Conservation (phyloP, 2,113 vertebrate genomes). For the Aphelocoma coerulescens region DNA sequence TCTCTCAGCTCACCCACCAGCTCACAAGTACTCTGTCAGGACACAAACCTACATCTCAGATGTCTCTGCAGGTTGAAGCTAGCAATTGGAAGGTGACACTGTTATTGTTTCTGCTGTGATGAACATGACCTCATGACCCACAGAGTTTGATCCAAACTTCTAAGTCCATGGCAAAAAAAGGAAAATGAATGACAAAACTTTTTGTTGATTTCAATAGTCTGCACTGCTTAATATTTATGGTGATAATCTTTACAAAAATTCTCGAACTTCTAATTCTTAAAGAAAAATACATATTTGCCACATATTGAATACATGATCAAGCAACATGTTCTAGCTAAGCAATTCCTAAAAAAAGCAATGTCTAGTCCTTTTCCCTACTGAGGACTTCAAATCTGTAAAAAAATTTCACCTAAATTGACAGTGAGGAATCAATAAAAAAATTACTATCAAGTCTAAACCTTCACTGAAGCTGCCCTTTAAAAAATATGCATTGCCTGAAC, state of each 20-base stretch:
- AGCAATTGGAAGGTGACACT: neutral
- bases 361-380: neutral
- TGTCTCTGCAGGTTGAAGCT: neutral
- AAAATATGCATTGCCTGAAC: neutral
- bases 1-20: neutral
- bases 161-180: neutral
- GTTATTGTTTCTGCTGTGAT: neutral
- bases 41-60: neutral
- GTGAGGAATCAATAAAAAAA: neutral
- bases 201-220: neutral
- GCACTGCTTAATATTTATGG: neutral
- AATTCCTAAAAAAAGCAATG: neutral
- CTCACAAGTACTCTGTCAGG: neutral
- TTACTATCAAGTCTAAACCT: neutral
- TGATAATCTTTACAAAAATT: neutral
- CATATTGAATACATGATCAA: neutral
- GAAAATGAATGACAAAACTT: rapidly evolving
- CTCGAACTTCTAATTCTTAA: neutral
- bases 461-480: neutral
- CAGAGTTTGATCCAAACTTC: neutral
- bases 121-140: too few relatives aligned
- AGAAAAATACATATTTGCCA: neutral
- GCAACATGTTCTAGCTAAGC: neutral
- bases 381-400: neutral
- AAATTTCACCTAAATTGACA: neutral